Evolutionary conservation across 2,888 invertebrate genomes (phyloP).

Genomic region (Scrobipalpa atriplicella): DNA sequence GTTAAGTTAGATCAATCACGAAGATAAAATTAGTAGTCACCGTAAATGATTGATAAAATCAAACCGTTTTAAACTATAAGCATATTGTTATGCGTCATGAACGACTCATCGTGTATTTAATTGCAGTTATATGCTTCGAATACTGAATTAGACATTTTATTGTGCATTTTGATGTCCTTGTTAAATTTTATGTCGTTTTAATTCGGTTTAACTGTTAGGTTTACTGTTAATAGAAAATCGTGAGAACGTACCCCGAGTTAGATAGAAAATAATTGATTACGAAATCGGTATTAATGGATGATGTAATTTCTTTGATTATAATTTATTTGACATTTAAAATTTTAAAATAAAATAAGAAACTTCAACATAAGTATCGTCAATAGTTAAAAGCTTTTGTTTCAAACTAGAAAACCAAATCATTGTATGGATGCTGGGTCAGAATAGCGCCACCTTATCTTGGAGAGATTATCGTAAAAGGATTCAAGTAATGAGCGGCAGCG

Average conservation of each 20-base stretch:
- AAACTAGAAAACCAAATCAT: no score
- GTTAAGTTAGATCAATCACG: neutral
- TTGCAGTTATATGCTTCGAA: conserved; percentile 60
- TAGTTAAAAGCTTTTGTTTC: no score
- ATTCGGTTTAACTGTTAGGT: neutral
- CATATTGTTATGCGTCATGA: conserved; percentile 56
- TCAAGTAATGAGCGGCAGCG: no score
- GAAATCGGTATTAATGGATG: no score
- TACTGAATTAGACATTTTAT: conserved; percentile 49
- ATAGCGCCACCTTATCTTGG: no score
- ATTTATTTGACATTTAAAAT: no score
- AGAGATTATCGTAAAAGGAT: no score
- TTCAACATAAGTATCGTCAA: no score
- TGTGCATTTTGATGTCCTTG: conserved; percentile 33
- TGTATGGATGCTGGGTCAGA: no score
- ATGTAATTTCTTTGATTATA: no score
- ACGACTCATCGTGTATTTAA: conserved; percentile 65
- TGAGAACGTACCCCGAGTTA: neutral
- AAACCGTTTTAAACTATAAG: conserved; percentile 44
- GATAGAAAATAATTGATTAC: no score
- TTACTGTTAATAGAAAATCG: neutral
- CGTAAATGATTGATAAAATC: conserved; percentile 50
- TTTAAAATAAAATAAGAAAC: no score
- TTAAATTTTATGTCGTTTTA: conserved; percentile 1
- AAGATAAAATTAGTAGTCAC: conserved; percentile 27